Evolutionary conservation across 2,797 vertebrate species (phyloP), one percentile per base, ranked within the genome.

Genomic region (Sebastiscus albofasciatus): DNA sequence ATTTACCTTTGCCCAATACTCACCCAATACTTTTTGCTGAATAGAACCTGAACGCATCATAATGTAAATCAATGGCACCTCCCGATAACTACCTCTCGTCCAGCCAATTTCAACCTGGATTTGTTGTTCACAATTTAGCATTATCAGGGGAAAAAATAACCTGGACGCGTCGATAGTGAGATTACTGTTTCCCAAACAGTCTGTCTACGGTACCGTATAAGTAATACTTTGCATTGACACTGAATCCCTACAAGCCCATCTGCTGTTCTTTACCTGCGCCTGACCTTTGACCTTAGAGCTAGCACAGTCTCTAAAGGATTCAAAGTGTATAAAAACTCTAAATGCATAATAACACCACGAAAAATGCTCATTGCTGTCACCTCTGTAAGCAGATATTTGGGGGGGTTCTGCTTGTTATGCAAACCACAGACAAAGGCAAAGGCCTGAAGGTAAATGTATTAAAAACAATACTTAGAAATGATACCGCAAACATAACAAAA

Each of bases 391-490:
- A 70, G 55, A 81, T 79, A 39, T 79, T 65, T 61, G 58, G 56
- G 3, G 3, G 4, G 5, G 42, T 31, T 70, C 49, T 85, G 16
- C 14, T 82, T 77, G 42, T 62, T 61, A 69, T 68, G 29, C 61
- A 79, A 83, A 69, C 72, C 42, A 67, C 62, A 83, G 26, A 66
- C 10, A 66, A 75, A 73, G 12, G 24, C 49, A 77, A 66, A 80
- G 34, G 9, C 14, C 75, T 55, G 4, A 60, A 65, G 39, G 34
- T 58, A 76, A 80, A 77, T 54, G 18, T 49, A 67, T 89, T 68
- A 59, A 60, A 83, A 69, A 68, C 76, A 73, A 77, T 34, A 52
- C 65, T 74, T 62, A 56, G 18, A 79, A 71, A 80, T 77, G 13
- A 62, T 34, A 73, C 26, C 54, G 77, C 34, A 84, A 81, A 78